phyloP scores from a whole-genome alignment of 2,888 invertebrate species.

The Apeira syringaria region DNA sequence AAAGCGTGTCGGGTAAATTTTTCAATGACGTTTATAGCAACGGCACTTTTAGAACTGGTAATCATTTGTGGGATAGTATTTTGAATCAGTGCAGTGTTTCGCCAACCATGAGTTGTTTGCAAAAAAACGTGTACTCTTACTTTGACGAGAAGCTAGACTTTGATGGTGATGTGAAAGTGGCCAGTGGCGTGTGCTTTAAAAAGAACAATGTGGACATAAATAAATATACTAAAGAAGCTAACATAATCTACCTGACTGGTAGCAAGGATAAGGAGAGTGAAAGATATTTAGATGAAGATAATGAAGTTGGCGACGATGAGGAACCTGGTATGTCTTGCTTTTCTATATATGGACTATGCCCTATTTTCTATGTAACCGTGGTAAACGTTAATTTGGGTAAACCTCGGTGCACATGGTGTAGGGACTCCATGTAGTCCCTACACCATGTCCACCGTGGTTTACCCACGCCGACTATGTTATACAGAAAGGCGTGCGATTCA shows the following conservation, averaged over 20 bases:
- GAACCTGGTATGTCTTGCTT: slow-evolving; percentile 56
- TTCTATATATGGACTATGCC: no score
- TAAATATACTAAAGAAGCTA: slow-evolving; percentile 80
- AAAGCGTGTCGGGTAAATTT: slow-evolving; percentile 60
- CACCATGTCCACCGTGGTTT: no score
- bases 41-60: slow-evolving; percentile 82
- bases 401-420: no score
- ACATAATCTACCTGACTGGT: slow-evolving; percentile 72
- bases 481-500: no score
- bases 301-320: slow-evolving; percentile 63
- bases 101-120: slow-evolving; percentile 89
- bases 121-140: slow-evolving; percentile 90
- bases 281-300: slow-evolving; percentile 60
- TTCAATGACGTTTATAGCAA: slow-evolving; percentile 70
- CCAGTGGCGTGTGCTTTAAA: slow-evolving; percentile 85
- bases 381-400: no score
- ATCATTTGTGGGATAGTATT: slow-evolving; percentile 89
- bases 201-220: slow-evolving; percentile 85
- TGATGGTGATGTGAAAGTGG: slow-evolving; percentile 86
- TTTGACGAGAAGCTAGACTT: slow-evolving; percentile 86
- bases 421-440: no score
- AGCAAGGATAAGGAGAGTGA: slow-evolving; percentile 49
- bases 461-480: no score
- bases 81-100: slow-evolving; percentile 87
- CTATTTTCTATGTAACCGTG: no score